Conservation (phyloP, 2,797 vertebrate species). For the Pangasius krempfi region DNA sequence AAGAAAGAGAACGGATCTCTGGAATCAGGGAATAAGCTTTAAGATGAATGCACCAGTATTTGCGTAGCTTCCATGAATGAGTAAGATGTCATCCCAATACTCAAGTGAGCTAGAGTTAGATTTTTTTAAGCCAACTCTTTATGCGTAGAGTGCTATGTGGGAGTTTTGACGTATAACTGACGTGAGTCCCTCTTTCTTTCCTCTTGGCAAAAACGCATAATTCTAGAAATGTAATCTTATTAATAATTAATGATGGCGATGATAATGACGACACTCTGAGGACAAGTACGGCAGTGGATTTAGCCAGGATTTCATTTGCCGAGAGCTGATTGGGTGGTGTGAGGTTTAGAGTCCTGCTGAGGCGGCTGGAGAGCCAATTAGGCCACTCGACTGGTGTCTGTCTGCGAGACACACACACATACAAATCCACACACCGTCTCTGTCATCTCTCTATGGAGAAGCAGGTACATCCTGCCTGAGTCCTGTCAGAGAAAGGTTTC, state of each 20-base stretch:
- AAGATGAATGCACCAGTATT: background rate
- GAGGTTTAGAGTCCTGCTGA: conserved; percentile 65
- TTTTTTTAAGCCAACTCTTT: background rate
- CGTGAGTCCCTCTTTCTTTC: background rate
- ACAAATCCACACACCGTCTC: background rate
- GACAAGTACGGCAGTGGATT: conserved; percentile 31
- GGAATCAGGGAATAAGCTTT: background rate
- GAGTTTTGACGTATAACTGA: conserved; percentile 20
- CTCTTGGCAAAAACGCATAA: background rate
- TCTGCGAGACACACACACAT: conserved; percentile 45
- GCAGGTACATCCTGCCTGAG: conserved; percentile 25
- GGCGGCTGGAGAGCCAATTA: conserved; percentile 75
- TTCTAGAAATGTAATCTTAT: background rate
- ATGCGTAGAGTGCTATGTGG: background rate
- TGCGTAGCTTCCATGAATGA: background rate
- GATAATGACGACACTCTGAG: background rate
- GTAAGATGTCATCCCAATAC: background rate
- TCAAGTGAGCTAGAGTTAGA: background rate
- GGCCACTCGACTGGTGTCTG: conserved; percentile 68
- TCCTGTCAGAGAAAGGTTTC: conserved; percentile 22
- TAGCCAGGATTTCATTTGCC: conserved; percentile 53
- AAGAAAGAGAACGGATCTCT: background rate
- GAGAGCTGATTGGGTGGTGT: conserved; percentile 64
- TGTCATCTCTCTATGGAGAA: conserved; percentile 26
- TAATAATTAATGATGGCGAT: background rate